Conservation (phyloP, 2,113 vertebrate species). For the Oncorhynchus gorbuscha region DNA sequence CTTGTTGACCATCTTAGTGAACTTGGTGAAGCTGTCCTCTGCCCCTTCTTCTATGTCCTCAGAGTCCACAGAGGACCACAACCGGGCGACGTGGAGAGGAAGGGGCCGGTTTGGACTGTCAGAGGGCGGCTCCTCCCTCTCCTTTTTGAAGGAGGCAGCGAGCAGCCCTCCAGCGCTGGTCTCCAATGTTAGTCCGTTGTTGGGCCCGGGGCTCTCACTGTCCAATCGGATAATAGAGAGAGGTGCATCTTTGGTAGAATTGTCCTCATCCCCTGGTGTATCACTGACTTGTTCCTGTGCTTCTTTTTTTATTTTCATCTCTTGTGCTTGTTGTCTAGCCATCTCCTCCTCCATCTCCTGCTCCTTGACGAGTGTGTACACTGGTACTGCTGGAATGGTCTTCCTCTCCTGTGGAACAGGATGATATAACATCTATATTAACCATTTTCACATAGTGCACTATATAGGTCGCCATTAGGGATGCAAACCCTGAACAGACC, state of each 20-base stretch:
- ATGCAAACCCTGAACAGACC: no score
- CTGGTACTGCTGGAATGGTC: slow-evolving; percentile 11
- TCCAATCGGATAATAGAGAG: slow-evolving; percentile 11
- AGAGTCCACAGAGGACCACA: slow-evolving; percentile 45
- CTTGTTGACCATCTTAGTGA: slow-evolving; percentile 46
- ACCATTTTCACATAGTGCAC: no score
- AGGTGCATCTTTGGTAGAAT: not conserved
- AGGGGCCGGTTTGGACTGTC: not conserved
- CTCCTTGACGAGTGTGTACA: not conserved
- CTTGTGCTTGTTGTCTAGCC: not conserved
- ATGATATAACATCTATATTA: not conserved
- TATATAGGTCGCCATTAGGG: no score
- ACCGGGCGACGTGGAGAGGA: not conserved
- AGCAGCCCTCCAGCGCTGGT: slow-evolving; percentile 10
- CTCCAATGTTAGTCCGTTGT: not conserved
- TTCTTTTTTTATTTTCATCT: slow-evolving; percentile 9
- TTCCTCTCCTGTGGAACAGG: slow-evolving; percentile 55
- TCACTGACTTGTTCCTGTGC: slow-evolving; percentile 8
- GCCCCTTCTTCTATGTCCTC: not conserved
- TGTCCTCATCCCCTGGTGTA: not conserved
- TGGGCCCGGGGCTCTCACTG: not conserved
- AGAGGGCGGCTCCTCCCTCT: not conserved
- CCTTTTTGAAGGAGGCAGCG: slow-evolving; percentile 26
- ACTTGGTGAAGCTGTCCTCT: slow-evolving; percentile 28
- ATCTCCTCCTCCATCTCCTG: not conserved